Base-by-base conservation (phyloP, 2,797 vertebrate species). In the Aythya fuligula region DNA sequence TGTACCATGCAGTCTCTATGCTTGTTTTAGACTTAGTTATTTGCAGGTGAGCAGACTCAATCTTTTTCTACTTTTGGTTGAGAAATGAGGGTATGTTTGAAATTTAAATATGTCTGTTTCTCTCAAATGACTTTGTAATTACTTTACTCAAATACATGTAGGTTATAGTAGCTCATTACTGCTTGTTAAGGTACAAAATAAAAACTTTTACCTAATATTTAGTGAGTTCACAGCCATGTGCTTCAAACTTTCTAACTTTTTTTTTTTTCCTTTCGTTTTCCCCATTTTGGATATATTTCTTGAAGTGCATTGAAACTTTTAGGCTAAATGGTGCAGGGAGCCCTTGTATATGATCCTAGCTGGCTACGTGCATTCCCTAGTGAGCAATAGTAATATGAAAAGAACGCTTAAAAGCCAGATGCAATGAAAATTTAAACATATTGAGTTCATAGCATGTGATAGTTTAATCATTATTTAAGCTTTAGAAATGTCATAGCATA, bases 381-480 rank as follows among this genome's bases (percentile, higher is more conserved):
- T 36, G 90, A 92, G 67, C 76, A 86, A 86, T 2, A 91, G 56
- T 72, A 79, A 89, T 87, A 84, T 28, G 77, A 95, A 94, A 91
- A 38, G 56, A 93, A 58, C 77, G 67, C 84, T 93, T 93, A 80
- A 95, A 97, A 96, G 80, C 77, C 94, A 93, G 94, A 92, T 90
- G 86, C 86, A 94, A 76, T 93, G 94, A 95, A 96, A 96, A 90
- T 93, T 87, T 94, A 95, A 97, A 95, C 83, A 93, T 89, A 95
- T 8, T 89, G 94, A 73, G 7, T 92, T 96, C 88, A 76, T 95
- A 90, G 80, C 86, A 93, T 93, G 90, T 94, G 95, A 94, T 90
- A 92, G 93, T 90, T 95, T 93, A 95, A 95, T 95, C 86, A 94
- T 94, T 93, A 94, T 96, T 96, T 94, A 93, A 94, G 95, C 91